Evolutionary conservation across 2,797 vertebrate species (phyloP).

Genomic region (Esox lucius): DNA sequence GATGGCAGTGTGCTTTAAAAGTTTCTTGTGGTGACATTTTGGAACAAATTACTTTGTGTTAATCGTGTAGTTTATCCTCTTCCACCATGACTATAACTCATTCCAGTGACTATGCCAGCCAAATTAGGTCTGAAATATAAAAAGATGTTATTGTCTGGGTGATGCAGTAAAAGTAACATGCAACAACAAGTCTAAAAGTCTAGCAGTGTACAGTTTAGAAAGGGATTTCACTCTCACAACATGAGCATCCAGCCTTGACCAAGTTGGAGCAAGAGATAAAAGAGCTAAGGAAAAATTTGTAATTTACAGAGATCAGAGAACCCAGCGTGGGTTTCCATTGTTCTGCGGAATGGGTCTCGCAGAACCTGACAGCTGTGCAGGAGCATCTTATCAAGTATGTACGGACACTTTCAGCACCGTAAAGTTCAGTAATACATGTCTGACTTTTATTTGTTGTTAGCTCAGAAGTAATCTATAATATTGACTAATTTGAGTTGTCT

Average conservation of each 20-base stretch:
- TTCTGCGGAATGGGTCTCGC: not conserved
- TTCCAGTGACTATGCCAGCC: too few species aligned
- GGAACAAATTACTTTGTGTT: too few species aligned
- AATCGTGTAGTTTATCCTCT: too few species aligned
- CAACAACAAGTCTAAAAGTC: too few species aligned
- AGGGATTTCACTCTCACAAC: not conserved
- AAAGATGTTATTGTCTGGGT: too few species aligned
- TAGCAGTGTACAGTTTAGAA: not conserved
- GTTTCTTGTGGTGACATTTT: too few species aligned
- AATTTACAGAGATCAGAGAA: not conserved
- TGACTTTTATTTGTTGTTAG: constrained; percentile 17
- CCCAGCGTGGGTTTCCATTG: not conserved
- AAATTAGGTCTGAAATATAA: too few species aligned
- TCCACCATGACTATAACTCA: too few species aligned
- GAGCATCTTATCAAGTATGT: not conserved
- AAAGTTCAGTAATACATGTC: not conserved
- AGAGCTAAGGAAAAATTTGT: not conserved
- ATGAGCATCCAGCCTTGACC: not conserved
- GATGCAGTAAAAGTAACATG: too few species aligned
- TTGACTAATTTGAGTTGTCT: constrained; percentile 8
- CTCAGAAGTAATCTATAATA: constrained; percentile 20
- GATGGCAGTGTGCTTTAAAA: too few species aligned
- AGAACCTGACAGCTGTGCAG: not conserved
- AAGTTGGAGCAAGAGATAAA: not conserved
- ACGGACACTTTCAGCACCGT: not conserved